Conservation (phyloP, 1,140 invertebrate genomes). For the Drosophila orosa region DNA sequence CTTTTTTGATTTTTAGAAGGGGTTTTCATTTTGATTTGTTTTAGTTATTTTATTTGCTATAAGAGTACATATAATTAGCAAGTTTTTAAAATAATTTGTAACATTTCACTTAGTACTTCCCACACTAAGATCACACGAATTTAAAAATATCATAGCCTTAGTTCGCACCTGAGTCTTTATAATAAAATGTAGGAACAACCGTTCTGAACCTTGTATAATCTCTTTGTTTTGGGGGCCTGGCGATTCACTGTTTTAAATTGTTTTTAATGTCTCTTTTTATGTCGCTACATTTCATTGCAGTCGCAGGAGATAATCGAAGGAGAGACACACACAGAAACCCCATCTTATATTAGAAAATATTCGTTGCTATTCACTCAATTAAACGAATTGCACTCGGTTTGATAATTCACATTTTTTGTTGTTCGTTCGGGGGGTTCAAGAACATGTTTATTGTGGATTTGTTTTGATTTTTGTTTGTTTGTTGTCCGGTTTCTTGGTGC, state of each 20-base stretch:
- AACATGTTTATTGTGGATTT: constrained; percentile 47
- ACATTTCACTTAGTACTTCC: not conserved
- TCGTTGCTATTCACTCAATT: constrained; percentile 32
- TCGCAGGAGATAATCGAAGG: constrained; percentile 31
- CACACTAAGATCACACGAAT: not conserved
- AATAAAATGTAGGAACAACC: not conserved
- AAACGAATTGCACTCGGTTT: constrained; percentile 53
- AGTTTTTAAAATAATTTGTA: not conserved
- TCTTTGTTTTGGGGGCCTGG: constrained; percentile 24
- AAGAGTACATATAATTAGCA: not conserved
- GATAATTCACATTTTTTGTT: constrained; percentile 13
- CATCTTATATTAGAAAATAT: not conserved
- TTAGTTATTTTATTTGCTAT: not conserved
- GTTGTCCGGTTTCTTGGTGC: constrained; percentile 12
- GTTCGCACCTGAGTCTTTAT: not conserved
- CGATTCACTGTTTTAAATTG: constrained; percentile 24
- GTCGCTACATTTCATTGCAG: constrained; percentile 10
- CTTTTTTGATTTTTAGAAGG: not conserved
- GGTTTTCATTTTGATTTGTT: not conserved
- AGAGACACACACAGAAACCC: constrained; percentile 22
- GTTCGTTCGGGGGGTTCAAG: constrained; percentile 30
- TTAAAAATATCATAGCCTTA: not conserved
- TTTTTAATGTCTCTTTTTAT: constrained; percentile 11
- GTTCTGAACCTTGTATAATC: not conserved
- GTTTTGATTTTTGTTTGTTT: constrained; percentile 38